A percentile compares a stretch with the other conserved stretches of the same genome.
Conservation (phyloP, 1,140 invertebrate genomes). For the Akabosia matsudoensis region DNA sequence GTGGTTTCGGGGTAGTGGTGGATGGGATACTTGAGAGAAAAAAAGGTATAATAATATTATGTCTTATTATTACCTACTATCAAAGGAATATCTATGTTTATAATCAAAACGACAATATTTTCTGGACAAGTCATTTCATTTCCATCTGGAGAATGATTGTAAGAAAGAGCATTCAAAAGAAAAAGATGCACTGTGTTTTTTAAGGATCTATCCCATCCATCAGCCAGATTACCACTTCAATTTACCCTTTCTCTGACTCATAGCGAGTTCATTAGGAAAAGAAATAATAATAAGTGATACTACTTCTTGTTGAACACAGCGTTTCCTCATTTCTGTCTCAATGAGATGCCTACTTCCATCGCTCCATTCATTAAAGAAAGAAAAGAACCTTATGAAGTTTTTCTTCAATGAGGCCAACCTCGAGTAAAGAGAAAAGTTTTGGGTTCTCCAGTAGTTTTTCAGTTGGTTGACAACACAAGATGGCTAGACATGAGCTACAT, state of each 20-base stretch:
- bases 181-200: neutral
- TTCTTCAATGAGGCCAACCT: constrained; percentile 3
- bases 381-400: neutral
- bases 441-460: neutral
- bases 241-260: neutral
- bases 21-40: neutral
- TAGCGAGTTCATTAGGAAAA: constrained; percentile 15
- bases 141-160: neutral
- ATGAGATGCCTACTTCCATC: neutral
- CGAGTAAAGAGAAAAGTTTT: neutral
- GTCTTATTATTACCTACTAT: neutral
- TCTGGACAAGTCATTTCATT: constrained; percentile 11
- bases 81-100: constrained; percentile 22
- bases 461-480: neutral
- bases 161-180: neutral
- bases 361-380: constrained; percentile 15
- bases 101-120: constrained; percentile 21
- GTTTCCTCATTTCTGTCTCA: neutral
- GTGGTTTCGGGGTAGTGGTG: too few species aligned
- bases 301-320: neutral
- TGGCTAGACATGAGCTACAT: neutral
- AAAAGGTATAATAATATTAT: neutral
- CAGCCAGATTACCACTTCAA: constrained; percentile 17
- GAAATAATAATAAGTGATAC: neutral
- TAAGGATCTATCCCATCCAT: neutral